Conservation (phyloP, 2,797 vertebrate genomes). For the Cossypha caffra region DNA sequence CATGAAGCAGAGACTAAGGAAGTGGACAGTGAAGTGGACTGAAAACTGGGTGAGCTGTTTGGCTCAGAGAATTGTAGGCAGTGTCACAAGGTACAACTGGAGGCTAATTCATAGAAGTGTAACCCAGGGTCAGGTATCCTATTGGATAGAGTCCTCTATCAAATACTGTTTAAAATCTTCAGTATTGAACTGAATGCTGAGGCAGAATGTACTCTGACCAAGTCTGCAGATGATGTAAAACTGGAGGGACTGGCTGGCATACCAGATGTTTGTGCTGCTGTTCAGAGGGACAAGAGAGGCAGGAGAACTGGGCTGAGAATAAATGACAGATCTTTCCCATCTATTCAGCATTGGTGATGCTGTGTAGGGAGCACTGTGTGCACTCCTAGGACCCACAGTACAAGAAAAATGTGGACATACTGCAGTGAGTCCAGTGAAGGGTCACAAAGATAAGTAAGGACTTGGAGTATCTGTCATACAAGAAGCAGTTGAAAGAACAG, state of each 20-base stretch:
- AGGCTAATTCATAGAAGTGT: neutral
- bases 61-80: neutral
- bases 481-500: neutral
- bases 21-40: neutral
- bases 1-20: neutral
- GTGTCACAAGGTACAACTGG: neutral
- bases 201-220: neutral
- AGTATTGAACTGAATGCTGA: neutral
- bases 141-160: too few species aligned
- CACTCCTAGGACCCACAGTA: neutral
- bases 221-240: neutral
- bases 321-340: neutral
- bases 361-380: fast-evolving
- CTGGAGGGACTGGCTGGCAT: neutral
- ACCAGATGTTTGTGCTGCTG: neutral
- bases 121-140: neutral
- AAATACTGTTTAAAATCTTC: neutral
- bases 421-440: neutral
- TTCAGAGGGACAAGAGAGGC: neutral
- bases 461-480: neutral
- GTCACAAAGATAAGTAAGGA: neutral
- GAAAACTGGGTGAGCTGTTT: neutral
- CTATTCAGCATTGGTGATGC: neutral
- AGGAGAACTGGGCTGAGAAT: neutral
- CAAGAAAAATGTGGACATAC: neutral